These are phyloP conservation scores for Triplophysa rosa DNA, from an alignment of 2,113 vertebrate species.

Conservation along the genomic window DNA sequence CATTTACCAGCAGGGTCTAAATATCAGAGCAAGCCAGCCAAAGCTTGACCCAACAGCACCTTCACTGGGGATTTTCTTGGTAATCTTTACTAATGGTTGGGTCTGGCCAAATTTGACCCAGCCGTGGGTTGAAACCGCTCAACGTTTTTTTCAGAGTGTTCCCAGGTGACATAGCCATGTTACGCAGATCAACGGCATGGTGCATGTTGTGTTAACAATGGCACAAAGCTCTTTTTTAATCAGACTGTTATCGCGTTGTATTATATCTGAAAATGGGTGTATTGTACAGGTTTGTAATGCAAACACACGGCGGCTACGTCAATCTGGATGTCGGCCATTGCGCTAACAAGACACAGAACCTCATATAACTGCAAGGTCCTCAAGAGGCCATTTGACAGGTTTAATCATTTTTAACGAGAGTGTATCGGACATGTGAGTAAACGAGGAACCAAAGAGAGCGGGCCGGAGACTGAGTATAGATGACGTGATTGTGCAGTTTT, in stretches of 20 bases:
- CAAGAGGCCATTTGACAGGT: constrained; percentile 9
- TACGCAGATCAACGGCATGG: constrained; percentile 49
- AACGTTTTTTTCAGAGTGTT: no score
- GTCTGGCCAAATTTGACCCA: no score
- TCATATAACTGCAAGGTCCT: constrained; percentile 1
- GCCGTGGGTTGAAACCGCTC: no score
- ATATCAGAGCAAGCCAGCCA: no score
- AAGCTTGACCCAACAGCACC: no score
- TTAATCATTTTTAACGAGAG: constrained; percentile 29
- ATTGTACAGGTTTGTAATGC: constrained; percentile 7
- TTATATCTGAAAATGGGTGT: constrained; percentile 42
- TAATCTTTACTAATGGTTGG: no score
- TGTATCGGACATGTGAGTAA: constrained; percentile 18
- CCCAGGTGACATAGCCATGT: background rate
- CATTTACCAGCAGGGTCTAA: no score
- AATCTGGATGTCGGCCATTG: background rate
- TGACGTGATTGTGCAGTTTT: constrained; percentile 29
- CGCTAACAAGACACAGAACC: constrained; percentile 20
- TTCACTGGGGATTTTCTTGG: no score
- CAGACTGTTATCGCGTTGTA: no score
- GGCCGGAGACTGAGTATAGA: background rate
- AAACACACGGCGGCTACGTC: background rate
- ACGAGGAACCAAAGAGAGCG: background rate
- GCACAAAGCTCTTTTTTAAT: no score
- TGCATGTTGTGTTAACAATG: no score